phyloP scores from a whole-genome alignment of 1,140 invertebrate genomes.

The Artemia franciscana region DNA sequence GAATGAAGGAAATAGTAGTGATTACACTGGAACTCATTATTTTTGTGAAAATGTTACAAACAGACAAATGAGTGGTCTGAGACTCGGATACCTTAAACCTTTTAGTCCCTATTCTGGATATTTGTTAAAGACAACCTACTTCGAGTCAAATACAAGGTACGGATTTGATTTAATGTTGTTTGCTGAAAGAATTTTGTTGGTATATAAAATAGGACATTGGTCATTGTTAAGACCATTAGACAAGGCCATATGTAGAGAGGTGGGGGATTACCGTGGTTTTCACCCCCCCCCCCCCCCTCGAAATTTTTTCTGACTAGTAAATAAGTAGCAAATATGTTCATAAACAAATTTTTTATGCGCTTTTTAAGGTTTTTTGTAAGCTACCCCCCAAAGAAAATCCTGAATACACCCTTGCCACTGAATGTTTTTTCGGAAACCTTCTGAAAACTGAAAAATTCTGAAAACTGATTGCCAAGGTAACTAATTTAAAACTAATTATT shows the following conservation, averaged over 20 bases:
- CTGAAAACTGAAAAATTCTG: no score
- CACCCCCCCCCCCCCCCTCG: background rate
- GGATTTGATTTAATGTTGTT: no score
- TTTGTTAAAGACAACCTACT: background rate
- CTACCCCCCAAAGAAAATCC: background rate
- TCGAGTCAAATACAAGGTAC: no score
- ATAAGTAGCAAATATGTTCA: no score
- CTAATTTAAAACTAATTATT: no score
- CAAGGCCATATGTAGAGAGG: background rate
- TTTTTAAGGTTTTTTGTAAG: background rate
- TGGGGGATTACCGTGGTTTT: no score
- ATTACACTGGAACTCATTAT: background rate
- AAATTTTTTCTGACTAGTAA: no score
- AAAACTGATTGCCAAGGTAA: no score
- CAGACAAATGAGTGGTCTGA: background rate
- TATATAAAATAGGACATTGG: background rate
- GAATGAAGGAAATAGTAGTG: background rate
- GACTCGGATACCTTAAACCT: background rate
- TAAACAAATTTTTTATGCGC: background rate
- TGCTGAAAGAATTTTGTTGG: background rate
- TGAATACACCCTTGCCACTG: no score
- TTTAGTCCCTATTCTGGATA: background rate
- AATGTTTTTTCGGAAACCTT: no score
- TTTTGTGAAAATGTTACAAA: background rate
- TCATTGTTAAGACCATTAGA: background rate